Conservation (phyloP, 1,140 invertebrate species). For the Camponotus pennsylvanicus region DNA sequence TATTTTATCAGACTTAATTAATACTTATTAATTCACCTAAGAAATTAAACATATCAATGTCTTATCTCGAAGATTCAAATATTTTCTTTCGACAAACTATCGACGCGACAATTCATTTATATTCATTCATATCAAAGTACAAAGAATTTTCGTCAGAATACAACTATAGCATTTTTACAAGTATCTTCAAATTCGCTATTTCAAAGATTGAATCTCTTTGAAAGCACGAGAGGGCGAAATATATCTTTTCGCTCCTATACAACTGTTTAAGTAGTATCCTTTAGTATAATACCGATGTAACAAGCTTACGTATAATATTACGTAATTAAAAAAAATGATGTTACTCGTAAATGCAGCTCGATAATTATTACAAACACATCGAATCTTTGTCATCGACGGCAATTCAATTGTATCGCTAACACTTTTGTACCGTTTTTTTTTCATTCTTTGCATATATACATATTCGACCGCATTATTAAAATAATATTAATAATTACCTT, state of each 20-base stretch:
- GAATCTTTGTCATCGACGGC: background rate
- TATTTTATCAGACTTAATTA: background rate
- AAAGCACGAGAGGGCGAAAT: background rate
- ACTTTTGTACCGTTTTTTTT: constrained; percentile 28
- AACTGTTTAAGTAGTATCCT: constrained; percentile 28
- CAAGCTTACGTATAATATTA: background rate
- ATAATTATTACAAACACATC: constrained; percentile 9
- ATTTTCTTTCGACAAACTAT: background rate
- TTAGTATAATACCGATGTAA: constrained; percentile 19
- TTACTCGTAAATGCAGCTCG: constrained; percentile 14
- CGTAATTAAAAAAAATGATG: background rate
- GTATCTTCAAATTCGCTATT: background rate
- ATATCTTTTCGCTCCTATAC: background rate
- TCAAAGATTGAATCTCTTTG: background rate
- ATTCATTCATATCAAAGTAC: no score
- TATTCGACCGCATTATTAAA: background rate
- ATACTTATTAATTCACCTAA: no score
- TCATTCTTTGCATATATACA: constrained; percentile 3
- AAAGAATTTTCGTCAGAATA: no score
- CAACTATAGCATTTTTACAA: background rate
- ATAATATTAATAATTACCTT: constrained; percentile 18
- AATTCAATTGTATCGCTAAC: background rate
- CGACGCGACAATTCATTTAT: constrained; percentile 2
- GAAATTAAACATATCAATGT: no score
- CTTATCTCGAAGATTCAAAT: no score